phyloP scores from a whole-genome alignment of 2,113 vertebrate species.

The Cygnus atratus region DNA sequence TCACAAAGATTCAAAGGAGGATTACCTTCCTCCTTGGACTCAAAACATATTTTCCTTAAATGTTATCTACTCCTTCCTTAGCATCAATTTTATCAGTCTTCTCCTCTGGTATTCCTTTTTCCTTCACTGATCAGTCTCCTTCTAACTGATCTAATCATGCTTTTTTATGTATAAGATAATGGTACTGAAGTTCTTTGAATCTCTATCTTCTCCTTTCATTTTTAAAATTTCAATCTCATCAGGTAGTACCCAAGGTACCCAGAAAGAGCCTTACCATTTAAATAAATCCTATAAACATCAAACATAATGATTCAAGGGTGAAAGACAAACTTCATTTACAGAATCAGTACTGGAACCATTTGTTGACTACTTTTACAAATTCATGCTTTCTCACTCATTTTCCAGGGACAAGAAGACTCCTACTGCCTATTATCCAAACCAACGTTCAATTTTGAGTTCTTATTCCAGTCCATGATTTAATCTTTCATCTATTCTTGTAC shows the following conservation, averaged over 20 bases:
- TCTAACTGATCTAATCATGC: neutral
- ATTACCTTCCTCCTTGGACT: neutral
- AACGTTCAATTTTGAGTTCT: neutral
- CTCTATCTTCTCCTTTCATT: neutral
- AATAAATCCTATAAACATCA: neutral
- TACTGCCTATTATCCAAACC: neutral
- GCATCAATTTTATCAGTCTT: too few relatives aligned
- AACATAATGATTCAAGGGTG: neutral
- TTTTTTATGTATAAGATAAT: neutral
- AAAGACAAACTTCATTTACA: neutral
- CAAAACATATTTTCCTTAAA: neutral
- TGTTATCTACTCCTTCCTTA: neutral
- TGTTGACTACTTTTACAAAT: neutral
- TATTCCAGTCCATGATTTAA: neutral
- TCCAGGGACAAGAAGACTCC: neutral
- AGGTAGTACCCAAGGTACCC: neutral
- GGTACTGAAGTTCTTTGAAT: neutral
- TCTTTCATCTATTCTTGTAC: neutral
- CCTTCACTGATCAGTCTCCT: neutral
- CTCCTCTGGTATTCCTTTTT: neutral
- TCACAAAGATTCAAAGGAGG: neutral
- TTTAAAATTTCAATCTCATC: neutral
- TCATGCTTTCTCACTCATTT: neutral
- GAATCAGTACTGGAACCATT: neutral
- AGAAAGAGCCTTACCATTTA: neutral